These are phyloP conservation scores for Cylloceria caligata DNA, from an alignment of 2,888 invertebrate species.

Conservation along the genomic window DNA sequence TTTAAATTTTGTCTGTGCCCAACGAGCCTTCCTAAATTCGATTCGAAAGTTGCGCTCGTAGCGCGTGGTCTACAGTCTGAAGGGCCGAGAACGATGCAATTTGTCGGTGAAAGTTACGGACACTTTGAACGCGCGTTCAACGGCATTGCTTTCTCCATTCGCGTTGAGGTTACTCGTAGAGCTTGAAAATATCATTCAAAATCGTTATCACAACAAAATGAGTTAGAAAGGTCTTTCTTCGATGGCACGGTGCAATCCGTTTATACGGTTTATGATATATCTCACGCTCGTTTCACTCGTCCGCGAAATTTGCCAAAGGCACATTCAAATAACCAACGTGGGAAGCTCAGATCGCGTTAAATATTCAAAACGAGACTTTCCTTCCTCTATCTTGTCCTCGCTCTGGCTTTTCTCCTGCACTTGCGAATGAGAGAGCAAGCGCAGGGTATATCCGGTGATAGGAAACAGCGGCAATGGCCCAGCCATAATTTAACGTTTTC, in stretches of 20 bases:
- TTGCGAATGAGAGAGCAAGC: slow-evolving; percentile 48
- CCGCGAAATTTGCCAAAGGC: slow-evolving; percentile 60
- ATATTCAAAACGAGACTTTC: slow-evolving; percentile 65
- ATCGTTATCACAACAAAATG: slow-evolving; percentile 19
- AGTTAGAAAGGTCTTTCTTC: slow-evolving; percentile 2
- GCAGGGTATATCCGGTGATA: slow-evolving; percentile 63
- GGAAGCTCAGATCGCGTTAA: slow-evolving; percentile 54
- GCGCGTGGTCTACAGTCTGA: slow-evolving; percentile 24
- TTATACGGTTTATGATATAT: slow-evolving; percentile 29
- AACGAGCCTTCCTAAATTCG: slow-evolving; percentile 50
- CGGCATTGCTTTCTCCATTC: slow-evolving; percentile 8
- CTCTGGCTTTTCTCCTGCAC: slow-evolving; percentile 44
- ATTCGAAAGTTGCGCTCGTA: slow-evolving; percentile 46
- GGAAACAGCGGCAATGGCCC: slow-evolving; percentile 66
- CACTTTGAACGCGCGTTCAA: slow-evolving; percentile 45
- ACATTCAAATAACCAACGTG: slow-evolving; percentile 50
- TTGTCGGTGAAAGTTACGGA: slow-evolving; percentile 50
- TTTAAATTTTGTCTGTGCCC: slow-evolving; percentile 55
- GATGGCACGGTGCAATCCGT: background rate
- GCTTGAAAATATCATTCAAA: slow-evolving; percentile 47
- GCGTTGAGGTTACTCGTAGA: slow-evolving; percentile 9
- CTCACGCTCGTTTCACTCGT: slow-evolving; percentile 58
- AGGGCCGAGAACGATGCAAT: slow-evolving; percentile 55
- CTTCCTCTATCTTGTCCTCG: slow-evolving; percentile 48
- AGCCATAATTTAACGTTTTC: slow-evolving; percentile 63